phyloP scores from a whole-genome alignment of 2,797 vertebrate genomes.

The Typhlichthys subterraneus region DNA sequence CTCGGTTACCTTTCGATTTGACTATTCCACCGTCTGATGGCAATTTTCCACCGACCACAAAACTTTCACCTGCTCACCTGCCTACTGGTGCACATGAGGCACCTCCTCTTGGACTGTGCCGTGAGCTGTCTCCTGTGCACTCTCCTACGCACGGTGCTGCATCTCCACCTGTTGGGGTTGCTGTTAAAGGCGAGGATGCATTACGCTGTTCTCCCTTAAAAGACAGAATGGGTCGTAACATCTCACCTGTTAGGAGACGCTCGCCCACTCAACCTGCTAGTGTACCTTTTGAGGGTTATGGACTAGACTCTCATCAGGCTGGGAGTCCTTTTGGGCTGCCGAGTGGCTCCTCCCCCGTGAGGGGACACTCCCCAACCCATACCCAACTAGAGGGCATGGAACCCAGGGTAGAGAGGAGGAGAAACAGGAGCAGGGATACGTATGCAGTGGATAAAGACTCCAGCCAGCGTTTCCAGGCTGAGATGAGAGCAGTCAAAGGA shows the following conservation, averaged over 20 bases:
- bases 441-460: conserved; percentile 28
- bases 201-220: conserved; percentile 9
- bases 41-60: not conserved
- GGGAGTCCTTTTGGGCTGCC: conserved; percentile 6
- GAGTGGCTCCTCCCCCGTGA: conserved; percentile 15
- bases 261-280: conserved; percentile 12
- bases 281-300: conserved; percentile 16
- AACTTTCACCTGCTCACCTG: conserved; percentile 5
- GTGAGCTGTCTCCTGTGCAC: conserved; percentile 1
- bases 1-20: conserved; percentile 25
- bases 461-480: conserved; percentile 43
- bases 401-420: conserved; percentile 17
- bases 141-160: conserved; percentile 5
- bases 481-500: conserved; percentile 35
- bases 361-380: conserved; percentile 10
- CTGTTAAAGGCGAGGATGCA: not conserved
- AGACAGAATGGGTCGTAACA: not conserved
- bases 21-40: conserved; percentile 1
- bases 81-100: conserved; percentile 1
- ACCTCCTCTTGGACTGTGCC: not conserved
- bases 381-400: conserved; percentile 14
- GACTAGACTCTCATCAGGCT: conserved; percentile 10
- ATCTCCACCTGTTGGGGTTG: not conserved
- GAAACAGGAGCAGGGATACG: conserved; percentile 32
- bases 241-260: conserved; percentile 5